phyloP scores from a whole-genome alignment of 1,140 invertebrate species.

The Tetramorium alpestre region DNA sequence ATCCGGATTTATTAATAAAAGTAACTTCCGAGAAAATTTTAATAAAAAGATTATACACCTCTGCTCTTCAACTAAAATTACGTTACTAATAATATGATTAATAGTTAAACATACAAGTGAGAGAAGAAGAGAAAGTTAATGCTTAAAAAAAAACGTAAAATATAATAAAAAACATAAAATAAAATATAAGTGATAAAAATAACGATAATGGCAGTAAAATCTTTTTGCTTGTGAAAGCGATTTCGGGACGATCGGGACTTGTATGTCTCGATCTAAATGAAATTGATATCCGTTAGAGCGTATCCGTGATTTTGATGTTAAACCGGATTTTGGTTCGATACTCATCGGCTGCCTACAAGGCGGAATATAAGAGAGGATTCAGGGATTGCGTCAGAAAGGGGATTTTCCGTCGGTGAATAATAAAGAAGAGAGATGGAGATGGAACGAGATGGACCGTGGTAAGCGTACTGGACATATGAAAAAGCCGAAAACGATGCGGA shows the following conservation, averaged over 20 bases:
- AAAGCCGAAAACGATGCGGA: neutral
- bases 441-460: neutral
- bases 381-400: neutral
- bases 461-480: neutral
- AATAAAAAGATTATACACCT: neutral
- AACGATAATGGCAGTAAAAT: neutral
- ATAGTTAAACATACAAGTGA: neutral
- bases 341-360: neutral
- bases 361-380: constrained; percentile 16
- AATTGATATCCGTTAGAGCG: constrained; percentile 34
- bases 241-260: constrained; percentile 17
- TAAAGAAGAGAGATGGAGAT: neutral
- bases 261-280: neutral
- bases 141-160: neutral
- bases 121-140: neutral
- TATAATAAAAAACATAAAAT: neutral
- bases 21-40: neutral
- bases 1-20: constrained; percentile 27
- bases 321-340: constrained; percentile 30
- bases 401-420: constrained; percentile 39
- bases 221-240: neutral
- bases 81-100: neutral
- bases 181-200: neutral
- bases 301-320: constrained; percentile 41
- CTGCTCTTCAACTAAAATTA: neutral